Evolutionary conservation across 2,113 vertebrate genomes (phyloP).

Genomic region (Solea senegalensis): DNA sequence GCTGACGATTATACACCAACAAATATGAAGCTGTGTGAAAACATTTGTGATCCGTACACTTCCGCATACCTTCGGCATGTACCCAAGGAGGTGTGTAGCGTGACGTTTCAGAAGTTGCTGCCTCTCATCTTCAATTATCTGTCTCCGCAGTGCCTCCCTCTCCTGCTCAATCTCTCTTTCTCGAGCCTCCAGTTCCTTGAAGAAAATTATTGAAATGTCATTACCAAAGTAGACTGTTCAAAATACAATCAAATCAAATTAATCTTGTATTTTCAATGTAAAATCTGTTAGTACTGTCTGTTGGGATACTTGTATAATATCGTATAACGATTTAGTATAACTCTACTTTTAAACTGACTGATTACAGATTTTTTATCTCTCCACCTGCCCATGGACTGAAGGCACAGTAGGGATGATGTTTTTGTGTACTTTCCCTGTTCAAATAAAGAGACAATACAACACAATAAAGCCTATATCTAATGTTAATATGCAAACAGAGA

Average conservation of each 20-base stretch:
- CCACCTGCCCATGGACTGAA: background rate
- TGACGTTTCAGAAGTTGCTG: slow-evolving; percentile 89
- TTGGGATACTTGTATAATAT: background rate
- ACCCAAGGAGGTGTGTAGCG: slow-evolving; percentile 88
- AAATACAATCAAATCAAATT: background rate
- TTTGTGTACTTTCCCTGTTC: too few relatives aligned
- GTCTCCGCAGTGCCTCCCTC: slow-evolving; percentile 76
- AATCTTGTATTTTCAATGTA: too few relatives aligned
- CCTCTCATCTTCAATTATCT: slow-evolving; percentile 93
- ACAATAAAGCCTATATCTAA: background rate
- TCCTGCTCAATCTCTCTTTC: slow-evolving; percentile 82
- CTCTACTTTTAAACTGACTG: too few relatives aligned
- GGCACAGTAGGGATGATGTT: too few relatives aligned
- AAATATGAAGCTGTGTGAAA: background rate
- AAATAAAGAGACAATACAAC: too few relatives aligned
- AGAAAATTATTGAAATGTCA: slow-evolving; percentile 6
- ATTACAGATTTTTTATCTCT: background rate
- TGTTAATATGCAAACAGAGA: background rate
- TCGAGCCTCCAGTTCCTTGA: slow-evolving; percentile 86
- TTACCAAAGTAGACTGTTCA: slow-evolving; percentile 6
- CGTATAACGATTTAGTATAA: too few relatives aligned
- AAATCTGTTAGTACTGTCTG: background rate
- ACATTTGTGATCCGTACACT: background rate
- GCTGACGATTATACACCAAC: background rate
- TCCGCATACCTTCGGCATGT: slow-evolving; percentile 88